Evolutionary conservation across 30 jellyfish, hydroid and myxozoan genomes (phyloP).

Genomic region (Sanderia malayensis): DNA sequence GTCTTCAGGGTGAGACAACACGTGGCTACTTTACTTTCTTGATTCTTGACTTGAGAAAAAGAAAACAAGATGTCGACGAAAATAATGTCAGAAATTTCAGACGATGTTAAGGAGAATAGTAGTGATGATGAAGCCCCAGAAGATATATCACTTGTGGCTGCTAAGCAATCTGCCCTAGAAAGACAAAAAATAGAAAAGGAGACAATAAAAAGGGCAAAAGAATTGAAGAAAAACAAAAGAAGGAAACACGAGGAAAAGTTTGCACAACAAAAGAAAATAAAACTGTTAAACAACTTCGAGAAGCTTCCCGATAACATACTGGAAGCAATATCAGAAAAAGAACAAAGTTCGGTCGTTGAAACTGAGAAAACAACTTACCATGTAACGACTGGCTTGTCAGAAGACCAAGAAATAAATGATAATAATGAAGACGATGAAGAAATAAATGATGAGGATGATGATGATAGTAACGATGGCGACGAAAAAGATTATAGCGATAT

Average conservation of each 20-base stretch:
- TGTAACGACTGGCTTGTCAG: conserved; percentile 7
- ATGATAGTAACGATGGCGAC: conserved; percentile 6
- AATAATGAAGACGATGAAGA: conserved; percentile 17
- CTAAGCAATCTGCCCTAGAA: conserved; percentile 47
- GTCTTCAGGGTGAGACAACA: no score
- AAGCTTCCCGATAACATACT: conserved; percentile 47
- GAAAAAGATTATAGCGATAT: neutral
- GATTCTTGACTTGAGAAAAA: no score
- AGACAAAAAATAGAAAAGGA: conserved; percentile 28
- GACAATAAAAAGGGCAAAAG: conserved; percentile 13
- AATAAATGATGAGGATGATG: conserved; percentile 18
- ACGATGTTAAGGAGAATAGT: conserved; percentile 6
- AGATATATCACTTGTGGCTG: conserved; percentile 37
- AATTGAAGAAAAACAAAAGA: conserved; percentile 20
- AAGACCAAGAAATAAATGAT: conserved; percentile 5
- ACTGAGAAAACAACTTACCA: conserved; percentile 3
- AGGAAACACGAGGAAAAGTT: conserved; percentile 34
- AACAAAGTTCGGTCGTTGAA: neutral
- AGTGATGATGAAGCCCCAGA: conserved; percentile 79
- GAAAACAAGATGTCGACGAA: neutral
- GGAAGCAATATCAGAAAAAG: conserved; percentile 29
- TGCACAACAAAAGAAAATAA: conserved; percentile 22
- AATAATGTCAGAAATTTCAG: conserved; percentile 1
- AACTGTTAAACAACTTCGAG: conserved; percentile 13
- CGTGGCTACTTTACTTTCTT: no score